Conservation (phyloP, 2,113 vertebrate genomes). For the Meriones unguiculatus region DNA sequence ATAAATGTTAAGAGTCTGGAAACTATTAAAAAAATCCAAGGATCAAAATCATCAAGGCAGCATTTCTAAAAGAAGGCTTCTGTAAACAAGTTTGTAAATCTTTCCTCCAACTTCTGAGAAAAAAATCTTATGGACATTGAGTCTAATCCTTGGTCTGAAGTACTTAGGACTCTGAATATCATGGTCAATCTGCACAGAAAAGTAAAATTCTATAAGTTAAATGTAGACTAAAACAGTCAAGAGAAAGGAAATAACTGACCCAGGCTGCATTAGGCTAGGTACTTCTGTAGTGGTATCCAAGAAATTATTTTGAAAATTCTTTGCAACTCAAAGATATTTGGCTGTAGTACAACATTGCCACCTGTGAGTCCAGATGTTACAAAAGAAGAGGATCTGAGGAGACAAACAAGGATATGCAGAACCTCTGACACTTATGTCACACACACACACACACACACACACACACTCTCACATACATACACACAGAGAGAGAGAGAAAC, state of each 20-base stretch:
- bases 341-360: neutral
- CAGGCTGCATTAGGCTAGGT: neutral
- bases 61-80: neutral
- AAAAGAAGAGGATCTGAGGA: neutral
- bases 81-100: slow-evolving; percentile 18
- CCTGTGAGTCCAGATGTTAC: neutral
- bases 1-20: neutral
- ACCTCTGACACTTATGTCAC: neutral
- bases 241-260: neutral
- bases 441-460: neutral
- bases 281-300: neutral
- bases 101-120: neutral
- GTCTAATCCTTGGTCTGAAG: slow-evolving; percentile 12
- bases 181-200: neutral
- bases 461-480: neutral
- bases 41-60: neutral
- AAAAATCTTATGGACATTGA: neutral
- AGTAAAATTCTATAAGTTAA: neutral
- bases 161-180: neutral
- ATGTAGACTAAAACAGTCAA: neutral
- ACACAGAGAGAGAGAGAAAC: neutral
- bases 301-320: slow-evolving; percentile 46
- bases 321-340: slow-evolving; percentile 6
- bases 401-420: neutral
- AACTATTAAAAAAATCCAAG: neutral